These are phyloP conservation scores for Macrotis lagotis DNA, from an alignment of 2,113 vertebrate genomes.

Conservation along the genomic window DNA sequence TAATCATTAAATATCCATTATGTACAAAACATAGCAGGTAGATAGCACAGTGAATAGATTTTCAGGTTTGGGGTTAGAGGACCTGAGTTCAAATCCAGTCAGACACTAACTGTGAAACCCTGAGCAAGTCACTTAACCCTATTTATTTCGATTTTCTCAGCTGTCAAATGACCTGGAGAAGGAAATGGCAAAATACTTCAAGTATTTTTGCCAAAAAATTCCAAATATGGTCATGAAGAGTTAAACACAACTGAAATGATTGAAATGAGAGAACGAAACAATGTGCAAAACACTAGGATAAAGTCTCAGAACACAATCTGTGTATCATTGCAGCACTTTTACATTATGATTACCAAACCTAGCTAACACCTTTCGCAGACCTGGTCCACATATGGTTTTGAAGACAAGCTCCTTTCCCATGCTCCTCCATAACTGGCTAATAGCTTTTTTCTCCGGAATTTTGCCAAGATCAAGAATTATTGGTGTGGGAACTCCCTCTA, in stretches of 20 bases:
- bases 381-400: conserved; percentile 11
- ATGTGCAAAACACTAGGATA: not conserved
- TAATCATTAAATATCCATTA: not conserved
- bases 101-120: not conserved
- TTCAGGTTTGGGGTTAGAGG: not conserved
- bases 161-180: not conserved
- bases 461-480: not conserved
- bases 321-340: not conserved
- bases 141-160: not conserved
- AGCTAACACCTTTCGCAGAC: not conserved
- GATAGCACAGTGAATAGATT: not conserved
- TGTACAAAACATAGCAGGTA: not conserved
- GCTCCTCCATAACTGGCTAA: not conserved
- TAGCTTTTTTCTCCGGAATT: not conserved
- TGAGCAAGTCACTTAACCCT: not conserved
- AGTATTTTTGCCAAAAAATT: not conserved
- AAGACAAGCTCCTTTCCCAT: not conserved
- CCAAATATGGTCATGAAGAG: not conserved
- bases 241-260: not conserved
- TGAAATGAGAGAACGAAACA: not conserved
- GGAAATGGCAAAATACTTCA: not conserved
- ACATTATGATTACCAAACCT: not conserved
- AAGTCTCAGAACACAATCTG: not conserved
- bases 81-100: not conserved
- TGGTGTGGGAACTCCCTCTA: not conserved